Percentiles rank a stretch among this genome's conserved stretches.
These are phyloP conservation scores for Polyommatus iphigenia DNA, from an alignment of 2,888 invertebrate species.

Conservation along the genomic window DNA sequence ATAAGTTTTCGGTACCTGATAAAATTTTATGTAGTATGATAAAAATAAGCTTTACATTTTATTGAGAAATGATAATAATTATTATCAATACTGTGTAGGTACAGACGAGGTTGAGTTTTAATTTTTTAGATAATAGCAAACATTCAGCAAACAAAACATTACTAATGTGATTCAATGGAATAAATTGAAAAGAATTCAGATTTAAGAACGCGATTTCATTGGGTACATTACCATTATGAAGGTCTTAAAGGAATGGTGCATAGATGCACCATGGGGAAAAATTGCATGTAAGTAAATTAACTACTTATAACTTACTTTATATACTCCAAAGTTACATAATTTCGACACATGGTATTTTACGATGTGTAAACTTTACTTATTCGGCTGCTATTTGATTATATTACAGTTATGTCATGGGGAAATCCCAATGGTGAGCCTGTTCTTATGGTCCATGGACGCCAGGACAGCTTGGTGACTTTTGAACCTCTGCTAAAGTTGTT, in stretches of 20 bases:
- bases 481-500: conserved; percentile 76
- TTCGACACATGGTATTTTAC: background rate
- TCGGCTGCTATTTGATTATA: background rate
- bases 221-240: conserved; percentile 40
- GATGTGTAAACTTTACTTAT: background rate
- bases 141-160: background rate
- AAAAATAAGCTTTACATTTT: background rate
- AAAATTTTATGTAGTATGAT: too few relatives aligned
- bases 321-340: background rate
- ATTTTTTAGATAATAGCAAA: background rate
- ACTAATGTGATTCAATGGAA: background rate
- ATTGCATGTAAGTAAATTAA: conserved; percentile 66
- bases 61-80: background rate
- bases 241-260: conserved; percentile 56
- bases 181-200: background rate
- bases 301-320: background rate
- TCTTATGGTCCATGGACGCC: conserved; percentile 81
- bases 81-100: background rate
- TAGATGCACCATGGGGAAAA: conserved; percentile 80
- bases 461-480: conserved; percentile 83
- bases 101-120: background rate
- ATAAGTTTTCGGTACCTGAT: too few relatives aligned
- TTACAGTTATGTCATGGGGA: conserved; percentile 82
- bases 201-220: background rate
- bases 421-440: conserved; percentile 69